Base-by-base conservation (phyloP, 2,113 vertebrate species). In the Corythaixoides concolor region DNA sequence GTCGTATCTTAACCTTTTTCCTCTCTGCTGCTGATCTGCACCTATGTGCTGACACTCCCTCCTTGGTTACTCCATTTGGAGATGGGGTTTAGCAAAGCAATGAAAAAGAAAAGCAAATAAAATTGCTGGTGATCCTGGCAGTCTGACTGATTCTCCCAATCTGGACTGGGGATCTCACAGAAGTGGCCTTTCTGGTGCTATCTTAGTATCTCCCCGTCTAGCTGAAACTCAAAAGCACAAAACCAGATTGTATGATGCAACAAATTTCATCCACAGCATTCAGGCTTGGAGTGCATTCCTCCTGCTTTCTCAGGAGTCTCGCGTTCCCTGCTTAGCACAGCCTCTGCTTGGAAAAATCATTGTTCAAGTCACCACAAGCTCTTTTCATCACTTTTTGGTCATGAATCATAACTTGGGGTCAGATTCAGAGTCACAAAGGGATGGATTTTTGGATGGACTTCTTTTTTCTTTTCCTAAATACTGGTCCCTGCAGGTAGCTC, bases 241-340 rank as follows among this genome's bases (percentile, higher is more conserved):
- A 75, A 86, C 0, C 49, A 72, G 67, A 68, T 86, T 64, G 82
- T 66, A 37, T 56, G 76, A 94, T 87, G 77, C 66, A 89, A 79
- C 63, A 88, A 67, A 86, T 92, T 75, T 90, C 62, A 68, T 90
- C 77, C 60, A 69, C 91, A 89, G 88, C 0, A 0, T 59, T 89
- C 41, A 20, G 69, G 50, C 81, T 85, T 30, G 32, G 66, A 69
- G 66, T 11, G 66, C 78, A 47, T 93, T 93, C 70, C 84, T 92
- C 45, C 69, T 47, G 68, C 67, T 92, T 95, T 92, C 92, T 90
- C 86, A 87, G 66, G 86, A 89, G 62, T 91, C 90, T 95, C 39
- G 1, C 17, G 2, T 87, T 97, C 45, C 81, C 52, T 3, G 6
- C 43, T 64, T 62, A 53, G 80, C 60, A 5, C 58, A 82, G 81